Base-by-base conservation (phyloP, 2,113 vertebrate genomes). In the Heterocephalus glaber region DNA sequence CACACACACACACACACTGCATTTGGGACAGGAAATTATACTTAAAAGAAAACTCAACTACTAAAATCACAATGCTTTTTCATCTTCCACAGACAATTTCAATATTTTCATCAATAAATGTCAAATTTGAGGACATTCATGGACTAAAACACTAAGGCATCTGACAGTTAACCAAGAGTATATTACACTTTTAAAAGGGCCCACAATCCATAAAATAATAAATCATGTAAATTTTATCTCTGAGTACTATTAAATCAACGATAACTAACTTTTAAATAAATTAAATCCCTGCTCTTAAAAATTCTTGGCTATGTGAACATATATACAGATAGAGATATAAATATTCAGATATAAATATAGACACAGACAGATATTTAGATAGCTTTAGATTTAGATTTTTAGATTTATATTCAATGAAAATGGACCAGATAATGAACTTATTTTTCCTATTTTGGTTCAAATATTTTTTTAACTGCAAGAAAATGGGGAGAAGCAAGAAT, bases 201-300 rank as follows among this genome's bases (percentile, higher is more conserved):
- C 14, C 14, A 77, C 16, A 84, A 89, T 22, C 20, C 3, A 47
- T 16, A 10, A 87, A 95, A 95, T 44, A 95, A 81, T 70, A 63
- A 88, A 63, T 68, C 26, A 30, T 58, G 4, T 65, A 68, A 95
- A 92, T 92, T 88, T 63, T 80, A 76, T 79, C 19, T 86, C 82
- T 65, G 4, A 6, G 11, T 87, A 52, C 60, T 83, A 91, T 80
- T 89, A 60, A 96, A 88, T 94, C 44, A 65, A 84, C 2, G 28
- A 77, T 88, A 95, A 92, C 7, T 30, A 88, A 91, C 41, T 76
- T 97, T 92, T 90, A 77, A 83, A 87, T 92, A 95, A 96, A 58
- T 91, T 91, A 17, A 86, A 83, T 76, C 30, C 38, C n/a, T 96
- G 60, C 66, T 89, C 20, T 86, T 92, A 89, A 92, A 80, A 91